Base-by-base conservation (phyloP, 1,140 invertebrate genomes). In the Hycleus phaleratus region DNA sequence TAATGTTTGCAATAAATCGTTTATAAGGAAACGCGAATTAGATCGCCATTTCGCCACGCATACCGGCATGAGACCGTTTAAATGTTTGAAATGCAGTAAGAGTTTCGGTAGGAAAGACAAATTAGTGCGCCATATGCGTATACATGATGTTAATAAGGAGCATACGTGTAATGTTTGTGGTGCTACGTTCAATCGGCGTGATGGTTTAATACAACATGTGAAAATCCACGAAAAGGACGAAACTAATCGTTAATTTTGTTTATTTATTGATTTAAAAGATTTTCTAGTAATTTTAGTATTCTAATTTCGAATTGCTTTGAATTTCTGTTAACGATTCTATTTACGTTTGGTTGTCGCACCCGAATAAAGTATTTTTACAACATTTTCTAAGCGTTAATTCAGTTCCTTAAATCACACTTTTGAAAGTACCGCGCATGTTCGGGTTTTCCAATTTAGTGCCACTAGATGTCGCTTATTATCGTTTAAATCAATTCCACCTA, bases 61-160 rank as follows among this genome's bases (percentile, higher is more conserved):
- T 67, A 77, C 81, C 49, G 81, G 77, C 2, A 74, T 81, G 69
- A 79, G 81, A 52, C 76, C 82, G 4, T 84, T 82, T 60, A 77
- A 78, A 38, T 86, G 84, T 67, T 76, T 71, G 48, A 75, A 78
- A 49, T 86, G 84, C 71, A 76, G 79, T 52, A 82, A 83, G 62
- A 78, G 79, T 53, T 86, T 86, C 63, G 82, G 78, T 26, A 77
- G 79, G 11, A 83, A 83, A 60, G 83, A 86, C 62, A 85, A 85
- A 68, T 68, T 86, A 55, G 78, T 82, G 12, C 76, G 83, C 12
- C 84, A 86, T 71, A 79, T 81, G 66, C 66, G 80, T 52, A 82
- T 79, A 60, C 81, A 82, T 60, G 81, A 81, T 51, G 78, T 67
- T 6, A 68, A 64, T 38, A 61, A 61, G 48, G 59, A 66, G 47